Evolutionary conservation across 2,113 vertebrate species (phyloP).

Genomic region (Psephotus haematonotus): DNA sequence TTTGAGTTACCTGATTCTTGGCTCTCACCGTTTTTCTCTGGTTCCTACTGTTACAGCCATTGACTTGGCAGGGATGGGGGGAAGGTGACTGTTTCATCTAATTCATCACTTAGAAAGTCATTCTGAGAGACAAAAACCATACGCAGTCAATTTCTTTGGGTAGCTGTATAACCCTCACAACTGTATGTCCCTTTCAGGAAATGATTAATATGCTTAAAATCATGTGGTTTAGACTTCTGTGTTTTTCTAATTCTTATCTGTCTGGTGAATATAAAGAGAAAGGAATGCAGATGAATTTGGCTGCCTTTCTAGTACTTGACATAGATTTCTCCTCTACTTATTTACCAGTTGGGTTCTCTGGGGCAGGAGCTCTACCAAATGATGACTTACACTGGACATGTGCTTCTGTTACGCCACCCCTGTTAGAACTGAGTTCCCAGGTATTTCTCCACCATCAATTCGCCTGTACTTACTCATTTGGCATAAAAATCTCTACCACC

Average conservation of each 20-base stretch:
- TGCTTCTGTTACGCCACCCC: accelerated
- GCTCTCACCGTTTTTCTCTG: background rate
- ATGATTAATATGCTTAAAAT: background rate
- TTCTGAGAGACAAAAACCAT: background rate
- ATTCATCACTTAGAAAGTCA: background rate
- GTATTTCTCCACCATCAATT: background rate
- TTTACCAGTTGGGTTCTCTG: background rate
- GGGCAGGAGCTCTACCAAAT: background rate
- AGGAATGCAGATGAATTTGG: background rate
- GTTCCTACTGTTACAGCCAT: background rate
- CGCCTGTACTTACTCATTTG: background rate
- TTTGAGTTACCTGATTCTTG: background rate
- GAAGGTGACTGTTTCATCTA: background rate
- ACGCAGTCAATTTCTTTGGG: background rate
- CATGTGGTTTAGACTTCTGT: background rate
- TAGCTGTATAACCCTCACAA: background rate
- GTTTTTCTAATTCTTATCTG: background rate
- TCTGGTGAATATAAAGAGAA: background rate
- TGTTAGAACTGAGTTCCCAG: background rate
- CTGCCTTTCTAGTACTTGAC: background rate
- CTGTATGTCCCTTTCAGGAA: background rate
- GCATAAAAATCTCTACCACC: background rate
- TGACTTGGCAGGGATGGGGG: background rate
- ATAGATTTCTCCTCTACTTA: background rate
- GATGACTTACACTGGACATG: accelerated